Conservation (phyloP, 2,888 invertebrate genomes). For the Eupithecia centaureata region DNA sequence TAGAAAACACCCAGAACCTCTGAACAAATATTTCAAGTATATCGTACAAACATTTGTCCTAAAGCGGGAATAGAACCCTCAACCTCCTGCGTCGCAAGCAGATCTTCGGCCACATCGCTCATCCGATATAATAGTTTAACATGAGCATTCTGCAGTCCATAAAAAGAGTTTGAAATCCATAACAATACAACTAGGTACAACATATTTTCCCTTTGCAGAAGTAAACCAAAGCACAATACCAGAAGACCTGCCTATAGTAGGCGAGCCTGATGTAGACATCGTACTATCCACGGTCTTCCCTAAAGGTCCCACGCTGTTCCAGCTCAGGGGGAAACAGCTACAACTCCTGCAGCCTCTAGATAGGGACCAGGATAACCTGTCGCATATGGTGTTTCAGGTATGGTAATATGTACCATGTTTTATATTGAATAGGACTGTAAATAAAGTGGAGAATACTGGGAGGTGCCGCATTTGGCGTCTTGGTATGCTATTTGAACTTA, state of each 20-base stretch:
- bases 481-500: slow-evolving; percentile 15
- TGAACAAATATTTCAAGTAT: no score
- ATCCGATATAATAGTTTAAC: background rate
- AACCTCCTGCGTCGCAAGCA: no score
- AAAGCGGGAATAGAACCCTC: no score
- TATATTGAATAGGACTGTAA: slow-evolving; percentile 7
- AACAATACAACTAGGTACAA: background rate
- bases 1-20: no score
- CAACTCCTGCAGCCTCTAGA: slow-evolving; percentile 92
- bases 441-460: slow-evolving; percentile 5
- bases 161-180: background rate
- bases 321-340: slow-evolving; percentile 91
- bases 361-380: slow-evolving; percentile 92
- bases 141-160: background rate
- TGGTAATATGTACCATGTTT: slow-evolving; percentile 13
- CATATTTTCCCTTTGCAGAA: slow-evolving; percentile 80
- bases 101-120: no score
- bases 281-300: slow-evolving; percentile 91
- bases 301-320: slow-evolving; percentile 90
- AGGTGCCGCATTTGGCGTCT: slow-evolving; percentile 12
- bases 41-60: no score
- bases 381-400: slow-evolving; percentile 95
- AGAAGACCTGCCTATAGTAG: slow-evolving; percentile 91
- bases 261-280: slow-evolving; percentile 91
- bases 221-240: slow-evolving; percentile 93